phyloP scores from a whole-genome alignment of 1,140 invertebrate genomes.

The Ceratina australensis region DNA sequence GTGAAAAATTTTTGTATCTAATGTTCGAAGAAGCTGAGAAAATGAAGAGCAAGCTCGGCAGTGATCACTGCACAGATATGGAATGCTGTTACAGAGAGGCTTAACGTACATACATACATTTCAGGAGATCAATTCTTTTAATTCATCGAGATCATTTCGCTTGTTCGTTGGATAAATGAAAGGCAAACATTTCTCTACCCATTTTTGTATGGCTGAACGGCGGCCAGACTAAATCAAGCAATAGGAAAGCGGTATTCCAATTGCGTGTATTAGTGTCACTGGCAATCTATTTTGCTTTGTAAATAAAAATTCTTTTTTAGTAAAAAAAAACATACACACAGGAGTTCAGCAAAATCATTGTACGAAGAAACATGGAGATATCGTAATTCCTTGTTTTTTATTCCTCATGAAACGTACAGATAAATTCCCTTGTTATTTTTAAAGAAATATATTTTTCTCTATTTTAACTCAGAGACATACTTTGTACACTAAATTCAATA shows the following conservation, averaged over 20 bases:
- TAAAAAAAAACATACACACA: slow-evolving; percentile 23
- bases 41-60: slow-evolving; percentile 14
- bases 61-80: slow-evolving; percentile 5
- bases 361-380: slow-evolving; percentile 9
- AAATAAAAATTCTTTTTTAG: slow-evolving; percentile 55
- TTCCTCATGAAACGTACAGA: not conserved
- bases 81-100: slow-evolving; percentile 15
- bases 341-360: slow-evolving; percentile 10
- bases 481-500: no score
- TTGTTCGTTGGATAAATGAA: slow-evolving; percentile 20
- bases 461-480: not conserved
- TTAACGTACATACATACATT: slow-evolving; percentile 11
- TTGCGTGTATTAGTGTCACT: slow-evolving; percentile 40
- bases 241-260: slow-evolving; percentile 55
- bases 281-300: slow-evolving; percentile 49
- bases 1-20: slow-evolving; percentile 23
- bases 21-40: not conserved
- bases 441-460: not conserved
- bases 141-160: slow-evolving; percentile 39
- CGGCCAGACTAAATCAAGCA: slow-evolving; percentile 37
- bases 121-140: slow-evolving; percentile 29
- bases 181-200: slow-evolving; percentile 33
- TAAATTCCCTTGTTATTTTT: not conserved
- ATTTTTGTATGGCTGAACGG: slow-evolving; percentile 41
- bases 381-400: slow-evolving; percentile 16